Evolutionary conservation across 64 coral and sea anemone genomes (phyloP).

Genomic region (Exaiptasia diaphana): DNA sequence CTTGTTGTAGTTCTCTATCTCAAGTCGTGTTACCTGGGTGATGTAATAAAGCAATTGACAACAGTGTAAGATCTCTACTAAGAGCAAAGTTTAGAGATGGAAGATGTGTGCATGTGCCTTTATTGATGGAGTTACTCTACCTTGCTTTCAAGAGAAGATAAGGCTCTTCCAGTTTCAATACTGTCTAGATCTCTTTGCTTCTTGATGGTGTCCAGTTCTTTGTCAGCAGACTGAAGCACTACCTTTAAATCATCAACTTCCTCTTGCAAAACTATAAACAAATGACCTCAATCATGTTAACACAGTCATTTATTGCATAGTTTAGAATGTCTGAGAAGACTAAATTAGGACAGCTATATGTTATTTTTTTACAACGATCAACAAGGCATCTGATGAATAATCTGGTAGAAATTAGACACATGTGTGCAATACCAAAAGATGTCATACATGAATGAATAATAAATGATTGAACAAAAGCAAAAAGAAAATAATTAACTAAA

Average conservation of each 20-base stretch:
- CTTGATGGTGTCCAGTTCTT: slow-evolving; percentile 80
- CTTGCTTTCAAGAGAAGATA: slow-evolving; percentile 89
- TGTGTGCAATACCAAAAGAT: too few species aligned
- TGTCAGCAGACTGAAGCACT: slow-evolving; percentile 79
- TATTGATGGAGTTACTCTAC: slow-evolving; percentile 41
- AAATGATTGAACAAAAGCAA: too few species aligned
- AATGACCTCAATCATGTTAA: too few species aligned
- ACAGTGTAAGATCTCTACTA: not conserved
- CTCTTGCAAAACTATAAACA: slow-evolving; percentile 83
- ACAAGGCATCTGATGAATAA: too few species aligned
- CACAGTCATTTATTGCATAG: too few species aligned
- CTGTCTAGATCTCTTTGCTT: slow-evolving; percentile 90
- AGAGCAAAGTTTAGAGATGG: not conserved
- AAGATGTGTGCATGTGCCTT: too few species aligned
- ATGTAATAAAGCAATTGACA: not conserved
- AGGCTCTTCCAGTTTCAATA: slow-evolving; percentile 65
- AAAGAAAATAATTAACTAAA: too few species aligned
- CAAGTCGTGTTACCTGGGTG: slow-evolving; percentile 83
- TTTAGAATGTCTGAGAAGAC: too few species aligned
- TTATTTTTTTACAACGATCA: not conserved
- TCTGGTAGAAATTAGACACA: too few species aligned
- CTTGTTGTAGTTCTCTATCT: slow-evolving; percentile 90
- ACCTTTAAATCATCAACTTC: slow-evolving; percentile 85
- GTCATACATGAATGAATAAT: too few species aligned
- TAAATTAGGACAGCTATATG: too few species aligned